A percentile compares a stretch with the other conserved stretches of the same genome.
Evolutionary conservation across 2,797 vertebrate genomes (phyloP).

Genomic region (Falco columbarius): DNA sequence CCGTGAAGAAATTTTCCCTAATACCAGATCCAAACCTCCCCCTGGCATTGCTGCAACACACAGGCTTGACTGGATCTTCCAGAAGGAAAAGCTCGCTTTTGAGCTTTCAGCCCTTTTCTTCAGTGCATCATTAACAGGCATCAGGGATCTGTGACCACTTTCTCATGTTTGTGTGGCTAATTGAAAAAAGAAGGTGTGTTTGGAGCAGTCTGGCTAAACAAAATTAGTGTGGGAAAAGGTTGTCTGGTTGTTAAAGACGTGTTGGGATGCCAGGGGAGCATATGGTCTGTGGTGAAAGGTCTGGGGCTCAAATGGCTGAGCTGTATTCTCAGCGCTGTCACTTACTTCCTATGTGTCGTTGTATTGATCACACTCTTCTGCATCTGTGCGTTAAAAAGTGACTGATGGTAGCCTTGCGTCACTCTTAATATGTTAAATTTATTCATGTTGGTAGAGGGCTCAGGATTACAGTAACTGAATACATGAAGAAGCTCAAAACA

Average conservation of each 20-base stretch:
- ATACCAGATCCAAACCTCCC: fast-evolving
- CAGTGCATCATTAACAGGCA: not conserved
- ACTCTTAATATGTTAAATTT: not conserved
- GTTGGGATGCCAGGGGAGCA: constrained; percentile 42
- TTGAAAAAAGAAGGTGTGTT: not conserved
- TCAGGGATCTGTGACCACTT: not conserved
- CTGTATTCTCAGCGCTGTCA: not conserved
- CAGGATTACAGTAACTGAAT: not conserved
- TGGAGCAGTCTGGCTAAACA: constrained; percentile 21
- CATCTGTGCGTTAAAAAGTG: not conserved
- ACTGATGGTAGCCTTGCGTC: not conserved
- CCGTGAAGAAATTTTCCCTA: not conserved
- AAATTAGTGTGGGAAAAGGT: constrained; percentile 6
- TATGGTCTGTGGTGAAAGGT: constrained; percentile 35
- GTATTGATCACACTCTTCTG: not conserved
- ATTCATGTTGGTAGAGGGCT: not conserved
- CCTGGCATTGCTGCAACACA: not conserved
- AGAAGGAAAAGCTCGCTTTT: not conserved
- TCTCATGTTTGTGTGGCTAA: not conserved
- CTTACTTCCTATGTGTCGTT: not conserved
- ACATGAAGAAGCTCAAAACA: not conserved
- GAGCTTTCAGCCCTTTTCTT: not conserved
- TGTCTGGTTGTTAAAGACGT: not conserved
- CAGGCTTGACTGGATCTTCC: not conserved
- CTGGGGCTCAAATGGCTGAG: not conserved